These are phyloP conservation scores for Lacerta bilineata DNA, from an alignment of 2,797 vertebrate species.

Conservation along the genomic window DNA sequence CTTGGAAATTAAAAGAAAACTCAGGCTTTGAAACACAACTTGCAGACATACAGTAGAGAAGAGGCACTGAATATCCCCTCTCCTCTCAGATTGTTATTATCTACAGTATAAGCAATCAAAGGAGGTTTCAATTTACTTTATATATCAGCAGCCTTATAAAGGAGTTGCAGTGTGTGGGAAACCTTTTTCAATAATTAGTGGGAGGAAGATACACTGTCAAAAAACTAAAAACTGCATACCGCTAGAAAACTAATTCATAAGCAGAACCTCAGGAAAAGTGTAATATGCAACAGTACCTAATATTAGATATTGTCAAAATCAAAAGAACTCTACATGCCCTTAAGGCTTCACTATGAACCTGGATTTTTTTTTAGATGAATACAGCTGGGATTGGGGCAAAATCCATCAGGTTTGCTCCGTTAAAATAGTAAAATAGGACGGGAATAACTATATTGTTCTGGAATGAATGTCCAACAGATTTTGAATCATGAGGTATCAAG, in stretches of 20 bases:
- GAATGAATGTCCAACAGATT: neutral
- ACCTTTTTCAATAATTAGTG: neutral
- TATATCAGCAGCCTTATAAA: neutral
- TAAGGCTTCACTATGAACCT: neutral
- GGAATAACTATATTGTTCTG: neutral
- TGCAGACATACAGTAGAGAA: neutral
- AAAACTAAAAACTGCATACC: neutral
- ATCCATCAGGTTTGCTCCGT: neutral
- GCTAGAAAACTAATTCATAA: constrained; percentile 1
- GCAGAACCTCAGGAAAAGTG: neutral
- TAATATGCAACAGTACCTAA: neutral
- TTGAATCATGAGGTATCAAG: neutral
- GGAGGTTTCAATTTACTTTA: neutral
- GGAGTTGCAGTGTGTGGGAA: neutral
- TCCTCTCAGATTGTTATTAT: constrained; percentile 6
- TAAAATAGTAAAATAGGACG: neutral
- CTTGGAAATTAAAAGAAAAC: constrained; percentile 56
- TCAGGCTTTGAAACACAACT: constrained; percentile 46
- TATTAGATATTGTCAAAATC: constrained; percentile 13
- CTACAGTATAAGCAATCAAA: constrained; percentile 12
- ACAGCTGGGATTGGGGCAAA: neutral
- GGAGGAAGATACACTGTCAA: neutral
- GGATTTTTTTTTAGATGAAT: too few species aligned
- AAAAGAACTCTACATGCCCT: neutral
- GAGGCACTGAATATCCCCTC: constrained; percentile 9